Conservation (phyloP, 1,140 invertebrate species). For the Calephelis virginiensis region DNA sequence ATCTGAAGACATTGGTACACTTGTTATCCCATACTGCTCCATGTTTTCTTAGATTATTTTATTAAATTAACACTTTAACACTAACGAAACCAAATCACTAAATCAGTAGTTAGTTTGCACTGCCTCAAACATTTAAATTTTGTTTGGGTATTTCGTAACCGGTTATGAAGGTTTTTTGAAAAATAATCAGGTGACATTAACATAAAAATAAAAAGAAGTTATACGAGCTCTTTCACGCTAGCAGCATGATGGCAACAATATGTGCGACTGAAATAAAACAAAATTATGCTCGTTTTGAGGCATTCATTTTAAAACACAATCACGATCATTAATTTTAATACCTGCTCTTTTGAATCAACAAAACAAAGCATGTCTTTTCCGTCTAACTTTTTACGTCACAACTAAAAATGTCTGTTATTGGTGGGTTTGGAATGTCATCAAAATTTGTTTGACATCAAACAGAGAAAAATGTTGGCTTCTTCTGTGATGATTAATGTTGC, state of each 20-base stretch:
- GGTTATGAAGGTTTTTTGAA: conserved; percentile 9
- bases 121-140: conserved; percentile 1
- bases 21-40: not conserved
- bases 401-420: no score
- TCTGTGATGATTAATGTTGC: no score
- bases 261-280: conserved; percentile 5
- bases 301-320: no score
- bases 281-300: no score
- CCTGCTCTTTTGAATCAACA: no score
- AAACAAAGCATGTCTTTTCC: no score
- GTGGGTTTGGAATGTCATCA: no score
- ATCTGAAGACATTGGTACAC: not conserved
- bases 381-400: no score
- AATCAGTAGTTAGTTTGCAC: not conserved
- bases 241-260: conserved; percentile 8
- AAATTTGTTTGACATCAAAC: no score
- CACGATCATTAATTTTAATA: no score
- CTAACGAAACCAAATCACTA: not conserved
- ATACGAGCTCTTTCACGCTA: conserved; percentile 17
- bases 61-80: not conserved
- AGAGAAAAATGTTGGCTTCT: no score
- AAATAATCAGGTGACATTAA: conserved; percentile 4
- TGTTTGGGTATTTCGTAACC: not conserved
- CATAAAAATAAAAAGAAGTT: conserved; percentile 9
- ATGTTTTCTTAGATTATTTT: not conserved